Conservation (phyloP, 2,888 invertebrate species). For the Thereva nobilitata region DNA sequence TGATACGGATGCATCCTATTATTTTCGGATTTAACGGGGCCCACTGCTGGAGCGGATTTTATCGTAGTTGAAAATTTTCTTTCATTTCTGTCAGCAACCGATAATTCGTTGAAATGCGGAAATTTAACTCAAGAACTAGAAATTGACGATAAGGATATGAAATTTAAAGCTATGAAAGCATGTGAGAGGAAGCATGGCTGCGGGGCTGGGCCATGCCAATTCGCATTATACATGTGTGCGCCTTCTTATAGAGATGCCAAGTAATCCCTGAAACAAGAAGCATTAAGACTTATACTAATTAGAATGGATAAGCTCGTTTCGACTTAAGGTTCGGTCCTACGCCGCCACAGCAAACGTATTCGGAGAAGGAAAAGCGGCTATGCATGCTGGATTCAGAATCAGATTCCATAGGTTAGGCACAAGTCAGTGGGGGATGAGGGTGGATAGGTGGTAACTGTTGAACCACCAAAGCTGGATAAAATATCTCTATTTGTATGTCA, state of each 20-base stretch:
- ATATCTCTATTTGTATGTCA: no score
- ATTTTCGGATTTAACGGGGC: no score
- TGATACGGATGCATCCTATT: no score
- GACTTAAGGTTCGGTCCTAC: conserved; percentile 40
- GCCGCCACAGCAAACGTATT: conserved; percentile 13
- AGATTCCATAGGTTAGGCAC: no score
- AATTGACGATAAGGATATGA: conserved; percentile 23
- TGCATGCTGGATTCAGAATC: conserved; percentile 9
- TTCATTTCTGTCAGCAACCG: conserved; percentile 2
- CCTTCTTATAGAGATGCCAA: conserved; percentile 36
- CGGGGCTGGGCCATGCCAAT: not conserved
- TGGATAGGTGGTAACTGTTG: no score
- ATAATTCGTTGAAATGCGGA: conserved; percentile 23
- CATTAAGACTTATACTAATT: conserved; percentile 45
- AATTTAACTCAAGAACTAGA: conserved; percentile 19
- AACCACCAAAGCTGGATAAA: no score
- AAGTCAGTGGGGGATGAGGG: no score
- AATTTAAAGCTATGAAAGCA: not conserved
- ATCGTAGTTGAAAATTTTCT: conserved; percentile 28
- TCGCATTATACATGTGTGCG: conserved; percentile 19
- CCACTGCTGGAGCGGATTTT: not conserved
- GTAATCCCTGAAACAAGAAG: conserved; percentile 43
- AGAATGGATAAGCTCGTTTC: conserved; percentile 46
- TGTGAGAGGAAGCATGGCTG: not conserved
- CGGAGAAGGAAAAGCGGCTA: conserved; percentile 16